Evolutionary conservation across 2,888 invertebrate genomes (phyloP), one percentile per base, ranked within the genome.

Genomic region (Noctua janthina): DNA sequence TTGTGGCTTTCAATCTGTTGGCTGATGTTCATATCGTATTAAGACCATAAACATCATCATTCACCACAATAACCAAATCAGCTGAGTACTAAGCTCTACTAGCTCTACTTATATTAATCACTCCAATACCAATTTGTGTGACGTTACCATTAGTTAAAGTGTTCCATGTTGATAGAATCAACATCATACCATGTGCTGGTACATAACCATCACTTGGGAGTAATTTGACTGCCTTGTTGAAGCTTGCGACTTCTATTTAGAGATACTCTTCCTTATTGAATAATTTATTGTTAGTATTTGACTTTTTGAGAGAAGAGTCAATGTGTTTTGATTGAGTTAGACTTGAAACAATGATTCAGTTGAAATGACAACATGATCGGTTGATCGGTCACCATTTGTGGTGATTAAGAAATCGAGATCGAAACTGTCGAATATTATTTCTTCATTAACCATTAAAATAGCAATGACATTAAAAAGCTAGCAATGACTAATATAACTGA

Each of bases 81-180:
- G 15, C 43, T 15, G 35, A 54, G 54, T 54, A 46, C 59, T 20
- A 1, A 64, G 49, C 64, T 49, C 10, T 56, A 67, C 17, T 71
- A 64, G 49, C 64, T 49, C 10, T 56, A 67, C 17, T 71, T 49
- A 78, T 66, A 73, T 69, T 78, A 62, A 67, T 75, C 49, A 67
- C 54, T 69, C 46, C 54, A 67, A 75, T 77, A 75, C 56, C 69
- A 56, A 78, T 76, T 70, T 15, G 62, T 72, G 20, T 67, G 20
- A 62, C n/a, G 8, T 67, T 54, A 66, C 56, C 54, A 87, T 85
- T 83, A 83, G 73, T 67, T n/a, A 51, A 78, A 85, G 87, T 87
- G 73, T 83, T 76, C 59, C 10, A n/a, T 87, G 83, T 78, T 70
- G 83, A 67, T 76, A 78, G 23, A 87, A 67, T 74, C 67, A 78